A percentile compares a stretch with the other conserved stretches of the same genome.
phyloP scores from a whole-genome alignment of 2,888 invertebrate species.

The Rhagophthalmus giganteus region DNA sequence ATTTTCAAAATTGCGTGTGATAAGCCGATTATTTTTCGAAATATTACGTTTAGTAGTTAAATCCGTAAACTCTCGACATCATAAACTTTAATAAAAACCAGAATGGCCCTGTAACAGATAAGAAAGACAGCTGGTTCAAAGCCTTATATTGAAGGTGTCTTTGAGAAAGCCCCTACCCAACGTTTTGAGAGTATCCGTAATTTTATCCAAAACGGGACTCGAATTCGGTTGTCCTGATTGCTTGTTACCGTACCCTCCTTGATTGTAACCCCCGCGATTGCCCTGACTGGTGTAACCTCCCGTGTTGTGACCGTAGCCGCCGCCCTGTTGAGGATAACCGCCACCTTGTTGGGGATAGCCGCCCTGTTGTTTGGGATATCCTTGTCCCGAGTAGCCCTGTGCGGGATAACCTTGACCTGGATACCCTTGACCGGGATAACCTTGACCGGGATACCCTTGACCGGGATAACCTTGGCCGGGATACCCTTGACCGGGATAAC shows the following conservation, averaged over 20 bases:
- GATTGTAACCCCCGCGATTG: slow-evolving; percentile 11
- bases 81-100: slow-evolving; percentile 47
- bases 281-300: not conserved
- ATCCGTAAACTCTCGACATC: slow-evolving; percentile 12
- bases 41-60: slow-evolving; percentile 3
- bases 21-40: slow-evolving; percentile 3
- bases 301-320: slow-evolving; percentile 30
- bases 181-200: slow-evolving; percentile 49
- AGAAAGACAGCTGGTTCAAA: slow-evolving; percentile 29
- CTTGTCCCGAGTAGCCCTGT: slow-evolving; percentile 8
- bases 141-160: slow-evolving; percentile 45
- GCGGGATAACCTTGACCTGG: slow-evolving; percentile 11
- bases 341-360: slow-evolving; percentile 13
- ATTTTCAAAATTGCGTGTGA: not conserved
- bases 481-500: slow-evolving; percentile 30
- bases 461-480: slow-evolving; percentile 37
- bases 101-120: slow-evolving; percentile 54
- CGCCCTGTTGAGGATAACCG: slow-evolving; percentile 18
- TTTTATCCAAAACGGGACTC: slow-evolving; percentile 45
- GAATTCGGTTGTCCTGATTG: slow-evolving; percentile 36
- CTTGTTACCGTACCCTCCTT: slow-evolving; percentile 11
- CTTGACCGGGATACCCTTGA: slow-evolving; percentile 37
- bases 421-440: slow-evolving; percentile 28
- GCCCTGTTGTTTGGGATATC: slow-evolving; percentile 11
- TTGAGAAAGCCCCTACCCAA: slow-evolving; percentile 53